Percentiles rank a stretch among this genome's conserved stretches.
phyloP scores from a whole-genome alignment of 2,113 vertebrate genomes.

The Trinectes maculatus region DNA sequence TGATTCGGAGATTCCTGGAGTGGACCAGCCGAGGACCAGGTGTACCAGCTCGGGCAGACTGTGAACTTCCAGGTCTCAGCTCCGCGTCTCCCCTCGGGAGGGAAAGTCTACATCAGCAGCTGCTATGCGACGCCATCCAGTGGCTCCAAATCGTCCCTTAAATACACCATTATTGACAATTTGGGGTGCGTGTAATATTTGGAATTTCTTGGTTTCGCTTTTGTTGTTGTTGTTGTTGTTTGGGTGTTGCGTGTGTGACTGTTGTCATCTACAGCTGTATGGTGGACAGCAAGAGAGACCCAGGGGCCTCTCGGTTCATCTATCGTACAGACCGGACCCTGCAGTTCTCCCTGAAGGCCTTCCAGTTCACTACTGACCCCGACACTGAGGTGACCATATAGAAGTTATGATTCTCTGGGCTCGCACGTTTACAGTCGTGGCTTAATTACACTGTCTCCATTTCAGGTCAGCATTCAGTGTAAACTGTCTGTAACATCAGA shows the following conservation, averaged over 20 bases:
- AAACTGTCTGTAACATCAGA: slow-evolving; percentile 60
- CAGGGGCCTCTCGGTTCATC: slow-evolving; percentile 60
- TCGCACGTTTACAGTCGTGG: not conserved
- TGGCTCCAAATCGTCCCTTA: slow-evolving; percentile 21
- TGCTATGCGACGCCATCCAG: slow-evolving; percentile 66
- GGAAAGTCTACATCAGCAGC: slow-evolving; percentile 71
- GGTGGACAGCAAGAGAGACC: slow-evolving; percentile 67
- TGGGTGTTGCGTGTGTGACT: not conserved
- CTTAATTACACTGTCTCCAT: not conserved
- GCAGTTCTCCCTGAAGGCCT: slow-evolving; percentile 73
- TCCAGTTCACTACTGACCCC: slow-evolving; percentile 75
- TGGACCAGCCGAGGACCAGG: slow-evolving; percentile 26
- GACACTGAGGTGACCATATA: slow-evolving; percentile 55
- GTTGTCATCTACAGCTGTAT: slow-evolving; percentile 64
- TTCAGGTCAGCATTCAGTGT: slow-evolving; percentile 73
- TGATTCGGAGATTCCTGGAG: slow-evolving; percentile 67
- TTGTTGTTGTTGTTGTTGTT: not conserved
- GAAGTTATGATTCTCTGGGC: not conserved
- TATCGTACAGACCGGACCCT: slow-evolving; percentile 57
- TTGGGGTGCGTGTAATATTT: slow-evolving; percentile 65
- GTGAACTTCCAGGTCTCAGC: slow-evolving; percentile 74
- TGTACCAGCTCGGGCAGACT: slow-evolving; percentile 68
- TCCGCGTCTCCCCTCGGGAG: slow-evolving; percentile 35
- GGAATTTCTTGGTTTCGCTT: not conserved
- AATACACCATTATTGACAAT: slow-evolving; percentile 73